phyloP scores from a whole-genome alignment of 1,140 invertebrate genomes.

The Drosophila mayri region DNA sequence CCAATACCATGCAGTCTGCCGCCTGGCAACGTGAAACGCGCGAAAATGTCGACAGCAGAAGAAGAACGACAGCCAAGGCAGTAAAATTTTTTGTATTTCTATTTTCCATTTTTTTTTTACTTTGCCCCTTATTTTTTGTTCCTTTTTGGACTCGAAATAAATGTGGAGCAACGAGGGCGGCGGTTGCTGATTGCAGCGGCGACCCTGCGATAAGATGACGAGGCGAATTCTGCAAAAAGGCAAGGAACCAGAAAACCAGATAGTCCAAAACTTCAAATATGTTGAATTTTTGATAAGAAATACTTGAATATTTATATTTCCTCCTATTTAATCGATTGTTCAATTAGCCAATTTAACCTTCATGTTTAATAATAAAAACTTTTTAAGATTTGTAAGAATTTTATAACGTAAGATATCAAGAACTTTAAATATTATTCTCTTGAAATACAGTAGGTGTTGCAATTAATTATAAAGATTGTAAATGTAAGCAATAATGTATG shows the following conservation, averaged over 20 bases:
- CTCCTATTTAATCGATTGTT: not conserved
- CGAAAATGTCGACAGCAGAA: slow-evolving; percentile 52
- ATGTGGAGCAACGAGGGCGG: slow-evolving; percentile 44
- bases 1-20: slow-evolving; percentile 35
- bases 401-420: too few species aligned
- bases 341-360: not conserved
- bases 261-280: slow-evolving; percentile 7
- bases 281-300: not conserved
- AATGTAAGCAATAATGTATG: not conserved
- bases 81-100: slow-evolving; percentile 9
- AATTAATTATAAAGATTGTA: too few species aligned
- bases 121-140: slow-evolving; percentile 10
- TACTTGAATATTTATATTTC: not conserved
- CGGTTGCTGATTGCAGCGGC: slow-evolving; percentile 63
- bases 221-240: slow-evolving; percentile 42
- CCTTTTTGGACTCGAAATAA: slow-evolving; percentile 28
- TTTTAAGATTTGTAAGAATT: not conserved
- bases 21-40: slow-evolving; percentile 67
- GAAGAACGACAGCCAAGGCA: slow-evolving; percentile 39
- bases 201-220: slow-evolving; percentile 70
- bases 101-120: slow-evolving; percentile 22
- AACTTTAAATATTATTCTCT: too few species aligned
- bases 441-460: too few species aligned
- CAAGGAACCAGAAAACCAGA: slow-evolving; percentile 16
- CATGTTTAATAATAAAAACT: not conserved